Base-by-base conservation (phyloP, 2,888 invertebrate genomes). In the Cheilosia soror region DNA sequence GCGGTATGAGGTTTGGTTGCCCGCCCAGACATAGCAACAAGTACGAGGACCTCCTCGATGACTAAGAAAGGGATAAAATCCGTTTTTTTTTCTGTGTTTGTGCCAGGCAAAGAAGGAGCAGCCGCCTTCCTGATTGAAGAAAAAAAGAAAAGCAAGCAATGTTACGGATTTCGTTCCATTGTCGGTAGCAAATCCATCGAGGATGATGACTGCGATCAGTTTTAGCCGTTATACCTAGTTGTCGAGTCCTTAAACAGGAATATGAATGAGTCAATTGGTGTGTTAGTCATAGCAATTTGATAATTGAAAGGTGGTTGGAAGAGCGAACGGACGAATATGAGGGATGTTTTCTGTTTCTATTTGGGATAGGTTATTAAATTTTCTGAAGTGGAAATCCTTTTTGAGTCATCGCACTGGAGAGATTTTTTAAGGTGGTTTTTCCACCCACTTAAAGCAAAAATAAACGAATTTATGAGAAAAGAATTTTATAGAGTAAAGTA, bases 281-380 rank as follows among this genome's bases (percentile, higher is more conserved):
- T 63, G 69, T 84, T 71, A 82, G 81, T 82, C 79, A 84, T 73
- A 84, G 84, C 69, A 84, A 84, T 84, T 79, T 79, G 75, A 79
- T 79, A 84, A 84, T 84, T 84, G 84, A 79, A 49, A 53, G 73
- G 63, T 63, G 71, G 55, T n/a, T 20, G 65, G 44, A 27, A n/a
- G 29, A 15, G 37, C 7, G 15, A 15, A 25, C 5, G 2, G 37
- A n/a, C 29, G 29, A 49, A 7, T 57, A 3, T n/a, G 4, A 42
- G n/a, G 47, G 62, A 75, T 75, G 68, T 47, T 57, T 60, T 57
- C 68, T 42, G 65, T 57, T 63, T 25, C 60, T n/a, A 25, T 62
- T 69, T 78, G 68, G 58, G 77, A 62, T 47, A 53, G 53, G 72
- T 69, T 73, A 53, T 58, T 44, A 42, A 44, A 53, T 68, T 55